Evolutionary conservation across 2,888 invertebrate species (phyloP), one percentile per base, ranked within the genome.

Genomic region (Andrena haemorrhoa): DNA sequence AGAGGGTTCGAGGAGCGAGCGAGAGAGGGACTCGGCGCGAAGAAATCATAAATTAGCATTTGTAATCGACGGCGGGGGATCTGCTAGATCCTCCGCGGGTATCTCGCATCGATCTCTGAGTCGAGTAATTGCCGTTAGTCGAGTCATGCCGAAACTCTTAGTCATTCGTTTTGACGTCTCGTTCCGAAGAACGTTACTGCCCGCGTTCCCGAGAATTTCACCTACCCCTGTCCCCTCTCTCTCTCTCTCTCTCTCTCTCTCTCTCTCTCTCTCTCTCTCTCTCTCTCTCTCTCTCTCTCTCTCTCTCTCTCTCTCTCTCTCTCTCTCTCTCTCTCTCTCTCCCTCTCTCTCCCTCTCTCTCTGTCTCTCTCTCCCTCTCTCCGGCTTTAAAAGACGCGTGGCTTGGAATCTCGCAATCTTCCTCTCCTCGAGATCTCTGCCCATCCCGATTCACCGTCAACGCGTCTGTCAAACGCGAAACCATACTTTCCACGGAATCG

Each of bases 1-100:
- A 56, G 58, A 75, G 63, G 56, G 47, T 12, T n/a, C 31, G 23
- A 49, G 26, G 58, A 23, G 49, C 49, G 56, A 41, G 29, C 47
- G 35, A 41, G 75, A 75, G 74, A 78, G 79, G 71, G 81, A 33
- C 69, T 81, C 82, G 86, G 88, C 87, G 90, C 85, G 89, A 90
- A 90, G 86, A 86, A 90, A 89, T 90, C 86, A 83, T 89, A 89
- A 91, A 92, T 92, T 91, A 90, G 89, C 91, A 92, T 92, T 92
- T 88, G 86, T 90, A 90, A 92, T 91, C 89, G 86, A 79, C 81
- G 74, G 73, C 72, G 80, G 76, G 71, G 80, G 86, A 85, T 73
- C 82, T 64, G 79, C 83, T 78, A 68, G 82, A 87, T 88, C 77
- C 76, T 79, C 71, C 83, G 79, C 78, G 84, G 85, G 66, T 86